A percentile compares a stretch with the other conserved stretches of the same genome.
phyloP scores from a whole-genome alignment of 2,888 invertebrate genomes.

The Bombylius major region DNA sequence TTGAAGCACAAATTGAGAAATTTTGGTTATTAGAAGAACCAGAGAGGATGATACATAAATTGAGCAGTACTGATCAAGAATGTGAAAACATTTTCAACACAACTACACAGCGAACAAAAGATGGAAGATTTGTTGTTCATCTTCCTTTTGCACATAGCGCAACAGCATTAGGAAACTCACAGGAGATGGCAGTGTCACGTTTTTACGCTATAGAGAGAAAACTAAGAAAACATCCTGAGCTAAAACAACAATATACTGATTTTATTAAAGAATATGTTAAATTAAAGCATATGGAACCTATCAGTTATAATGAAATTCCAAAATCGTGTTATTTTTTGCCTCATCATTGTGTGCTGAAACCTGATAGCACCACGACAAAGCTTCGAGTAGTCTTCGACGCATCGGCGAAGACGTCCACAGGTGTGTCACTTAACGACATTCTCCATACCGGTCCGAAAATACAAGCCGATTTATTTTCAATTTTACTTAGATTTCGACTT shows the following conservation, averaged over 20 bases:
- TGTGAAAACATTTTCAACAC: background rate
- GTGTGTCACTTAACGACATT: background rate
- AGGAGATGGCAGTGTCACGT: background rate
- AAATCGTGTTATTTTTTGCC: constrained; percentile 12
- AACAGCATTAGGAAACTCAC: background rate
- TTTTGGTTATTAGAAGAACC: background rate
- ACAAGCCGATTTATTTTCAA: background rate
- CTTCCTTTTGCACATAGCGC: background rate
- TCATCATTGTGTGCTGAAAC: constrained; percentile 20
- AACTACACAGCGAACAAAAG: background rate
- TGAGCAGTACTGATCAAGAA: too few species aligned
- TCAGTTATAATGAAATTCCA: background rate
- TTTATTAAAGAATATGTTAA: background rate
- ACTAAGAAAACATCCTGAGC: background rate
- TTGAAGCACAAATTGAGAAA: background rate
- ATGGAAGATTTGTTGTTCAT: background rate
- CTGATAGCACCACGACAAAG: constrained; percentile 18
- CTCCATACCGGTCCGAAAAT: background rate
- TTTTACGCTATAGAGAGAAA: background rate
- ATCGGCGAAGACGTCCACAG: background rate
- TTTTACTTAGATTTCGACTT: background rate
- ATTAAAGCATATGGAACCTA: background rate
- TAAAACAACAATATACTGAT: background rate
- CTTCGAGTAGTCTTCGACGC: constrained; percentile 13
- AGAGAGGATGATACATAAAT: background rate